Evolutionary conservation across 2,797 vertebrate genomes (phyloP), one percentile per base, ranked within the genome.

Genomic region (Pipistrellus kuhlii): DNA sequence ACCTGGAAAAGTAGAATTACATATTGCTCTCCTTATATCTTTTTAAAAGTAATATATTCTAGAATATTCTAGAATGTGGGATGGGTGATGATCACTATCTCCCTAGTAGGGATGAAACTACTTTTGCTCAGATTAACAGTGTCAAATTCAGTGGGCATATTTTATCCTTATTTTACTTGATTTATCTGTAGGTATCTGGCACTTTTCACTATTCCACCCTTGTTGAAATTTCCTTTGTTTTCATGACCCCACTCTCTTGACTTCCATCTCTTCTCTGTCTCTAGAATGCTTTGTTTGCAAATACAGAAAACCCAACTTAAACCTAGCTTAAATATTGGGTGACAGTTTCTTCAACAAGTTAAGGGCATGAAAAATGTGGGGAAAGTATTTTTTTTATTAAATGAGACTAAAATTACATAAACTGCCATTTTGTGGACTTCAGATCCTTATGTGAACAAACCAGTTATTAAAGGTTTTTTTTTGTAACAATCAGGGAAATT

Each of bases 141-240:
- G 21, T 11, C 20, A 85, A 64, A 72, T 72, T 30, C 44, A 80
- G 8, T 4, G 5, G 38, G 27, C 30, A 44, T 6, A 20, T 69
- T 88, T 91, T 73, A 85, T 73, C 21, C 8, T 77, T 57, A 38
- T 48, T 23, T 77, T 82, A 78, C 30, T 76, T 25, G 72, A 59
- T 75, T 68, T 66, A 51, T 23, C 53, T 88, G 17, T 55, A 78
- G 9, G 38, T 44, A n/a, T 1, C 14, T 66, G 85, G 27, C 17
- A 76, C 68, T 72, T 44, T n/a, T 93, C 44, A 66, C 20, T 64
- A 2, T 89, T 92, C 51, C 6, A 55, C 78, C 18, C 25, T 68
- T 59, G 82, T 66, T 55, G 71, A 90, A 85, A 78, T 53, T 46
- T 85, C 17, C 5, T 90, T 85, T 46, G 23, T 53, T 88, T 95